A percentile compares a stretch with the other conserved stretches of the same genome.
Evolutionary conservation across 2,888 invertebrate species (phyloP).

Genomic region (Phortica okadai): DNA sequence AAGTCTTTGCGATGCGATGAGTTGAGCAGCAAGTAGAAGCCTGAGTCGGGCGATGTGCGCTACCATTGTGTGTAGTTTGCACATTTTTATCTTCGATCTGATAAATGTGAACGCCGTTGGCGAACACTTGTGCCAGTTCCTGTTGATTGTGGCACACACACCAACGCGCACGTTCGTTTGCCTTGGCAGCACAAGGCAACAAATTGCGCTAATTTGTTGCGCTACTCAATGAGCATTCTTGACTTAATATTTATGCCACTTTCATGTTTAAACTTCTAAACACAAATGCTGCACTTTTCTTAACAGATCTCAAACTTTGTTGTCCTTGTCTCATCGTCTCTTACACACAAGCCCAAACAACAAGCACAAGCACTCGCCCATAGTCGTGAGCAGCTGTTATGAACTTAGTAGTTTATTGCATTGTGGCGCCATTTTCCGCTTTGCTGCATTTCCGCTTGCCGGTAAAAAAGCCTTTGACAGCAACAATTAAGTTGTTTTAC

Average conservation of each 20-base stretch:
- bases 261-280: neutral
- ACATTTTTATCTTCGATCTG: conserved; percentile 31
- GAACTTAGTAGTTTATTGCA: conserved; percentile 3
- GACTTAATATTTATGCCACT: neutral
- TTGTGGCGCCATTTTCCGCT: conserved; percentile 16
- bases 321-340: neutral
- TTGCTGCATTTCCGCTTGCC: conserved; percentile 18
- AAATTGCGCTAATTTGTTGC: conserved; percentile 28
- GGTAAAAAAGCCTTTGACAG: conserved; percentile 42
- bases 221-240: conserved; percentile 2
- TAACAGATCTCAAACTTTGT: neutral
- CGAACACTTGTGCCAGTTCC: conserved; percentile 22
- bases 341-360: neutral
- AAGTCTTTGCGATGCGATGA: neutral
- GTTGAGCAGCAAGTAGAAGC: neutral
- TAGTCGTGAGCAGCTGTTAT: no score
- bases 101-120: conserved; percentile 17
- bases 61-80: conserved; percentile 21
- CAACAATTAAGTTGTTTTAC: conserved; percentile 68
- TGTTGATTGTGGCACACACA: neutral
- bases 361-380: neutral
- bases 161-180: neutral
- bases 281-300: neutral
- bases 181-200: neutral
- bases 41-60: neutral